Base-by-base conservation (phyloP, 2,797 vertebrate genomes). In the Graptemys geographica region DNA sequence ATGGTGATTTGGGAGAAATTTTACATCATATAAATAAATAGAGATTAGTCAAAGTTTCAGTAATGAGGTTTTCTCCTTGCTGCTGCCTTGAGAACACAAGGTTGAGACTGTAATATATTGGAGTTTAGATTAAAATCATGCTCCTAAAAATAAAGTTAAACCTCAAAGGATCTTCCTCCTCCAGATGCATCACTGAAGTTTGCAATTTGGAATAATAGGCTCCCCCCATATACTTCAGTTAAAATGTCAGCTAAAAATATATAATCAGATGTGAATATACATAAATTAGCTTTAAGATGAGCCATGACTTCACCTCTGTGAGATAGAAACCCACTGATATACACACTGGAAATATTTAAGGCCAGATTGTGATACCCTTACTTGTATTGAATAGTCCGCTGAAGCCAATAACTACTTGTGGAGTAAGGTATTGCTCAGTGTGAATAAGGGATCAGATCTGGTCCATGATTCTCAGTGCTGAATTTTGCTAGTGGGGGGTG, bases 191-290 rank as follows among this genome's bases (percentile, higher is more conserved):
- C 95, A 92, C 92, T 96, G 86, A 97, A 86, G 69, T 92, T 89
- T 83, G 93, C 91, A 95, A 56, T 95, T 97, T 86, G 49, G 69
- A 86, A 95, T 92, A 94, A 96, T 92, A 5, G 76, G 91, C 93
- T 95, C 93, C 92, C 86, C 89, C 86, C 41, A 91, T 44, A 53
- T 52, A 57, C 19, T 95, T 86, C 52, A 89, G 69, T 88, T 92
- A 27, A 89, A 95, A 86, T 84, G 86, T 53, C 59, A 84, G 79
- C 90, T 95, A 95, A 95, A 93, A 95, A 91, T 93, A 95, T 83
- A 86, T 96, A 92, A 88, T 94, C 86, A 47, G 90, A 62, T 96
- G 79, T 89, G 86, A 95, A 95, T 96, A 95, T 93, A 90, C 91
- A 95, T 92, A 90, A 91, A 95, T 83, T 88, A 89, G 51, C 79